Percentiles rank a stretch among this genome's conserved stretches.
These are phyloP conservation scores for Blastomussa wellsi DNA, from an alignment of 92 coral and sea anemone genomes.

Conservation along the genomic window DNA sequence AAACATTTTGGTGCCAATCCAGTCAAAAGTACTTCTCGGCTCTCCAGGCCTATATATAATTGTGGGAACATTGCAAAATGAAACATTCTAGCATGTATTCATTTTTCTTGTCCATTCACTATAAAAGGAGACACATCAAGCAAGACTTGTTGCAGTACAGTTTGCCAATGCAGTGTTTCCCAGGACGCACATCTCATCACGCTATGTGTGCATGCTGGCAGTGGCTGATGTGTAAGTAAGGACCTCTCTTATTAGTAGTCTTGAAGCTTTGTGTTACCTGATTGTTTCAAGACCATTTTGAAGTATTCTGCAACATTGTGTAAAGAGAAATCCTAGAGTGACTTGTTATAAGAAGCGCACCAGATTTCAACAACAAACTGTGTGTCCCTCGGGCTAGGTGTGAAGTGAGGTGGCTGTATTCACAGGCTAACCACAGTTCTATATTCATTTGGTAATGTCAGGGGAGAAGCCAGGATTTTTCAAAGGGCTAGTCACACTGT, in stretches of 20 bases:
- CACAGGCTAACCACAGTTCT: too few relatives aligned
- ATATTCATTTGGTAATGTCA: too few relatives aligned
- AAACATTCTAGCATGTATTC: background rate
- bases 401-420: too few relatives aligned
- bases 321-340: too few relatives aligned
- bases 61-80: too few relatives aligned
- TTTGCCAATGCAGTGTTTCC: conserved; percentile 93
- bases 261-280: background rate
- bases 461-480: too few relatives aligned
- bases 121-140: conserved; percentile 77
- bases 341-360: background rate
- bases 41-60: too few relatives aligned
- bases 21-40: too few relatives aligned
- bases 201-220: conserved; percentile 93
- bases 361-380: background rate
- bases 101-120: background rate
- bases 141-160: conserved; percentile 98
- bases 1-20: too few relatives aligned
- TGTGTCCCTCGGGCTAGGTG: too few relatives aligned
- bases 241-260: background rate
- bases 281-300: background rate
- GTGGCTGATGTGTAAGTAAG: conserved; percentile 86
- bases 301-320: background rate
- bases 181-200: conserved; percentile 80
- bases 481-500: too few relatives aligned